Evolutionary conservation across 1,140 invertebrate genomes (phyloP), one percentile per base, ranked within the genome.

Genomic region (Oedothorax gibbosus): DNA sequence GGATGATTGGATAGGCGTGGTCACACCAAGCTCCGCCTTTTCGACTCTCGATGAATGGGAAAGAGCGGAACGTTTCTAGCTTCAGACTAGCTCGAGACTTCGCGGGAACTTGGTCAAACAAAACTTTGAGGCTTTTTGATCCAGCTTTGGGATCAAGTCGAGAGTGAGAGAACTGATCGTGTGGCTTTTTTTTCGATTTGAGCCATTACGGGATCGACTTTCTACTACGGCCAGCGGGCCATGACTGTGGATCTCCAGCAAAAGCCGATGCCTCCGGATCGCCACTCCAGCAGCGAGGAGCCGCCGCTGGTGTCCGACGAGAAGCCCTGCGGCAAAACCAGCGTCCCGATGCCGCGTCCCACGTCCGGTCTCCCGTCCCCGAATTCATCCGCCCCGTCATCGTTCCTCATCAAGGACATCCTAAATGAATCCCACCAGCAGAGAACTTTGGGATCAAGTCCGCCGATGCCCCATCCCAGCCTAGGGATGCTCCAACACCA

Each of bases 231-330:
- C 83, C 83, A 78, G 54, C 83, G 54, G 83, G 83, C 83, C 83
- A 85, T 85, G 83, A 85, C 83, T 54, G 83, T 85, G 57, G 83
- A 85, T 56, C 56, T 85, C 21, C 73, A 53, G 53, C 83, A 85
- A 56, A 85, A 85, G 50, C 75, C 49, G 62, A 85, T 85, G 83
- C 83, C 83, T 50, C 73, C 83, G 54, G 83, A 85, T 18, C 83
- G 83, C 15, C 83, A 78, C 53, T 15, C 75, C 54, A 69, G 62
- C 65, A 72, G 53, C 65, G 83, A 85, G 54, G 83, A 85, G n/a
- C 21, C 65, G 53, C 50, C 81, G 11, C 50, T 71, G 11, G 12
- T 50, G 49, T 14, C 80, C 53, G 81, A 76, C 15, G 79, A 82
- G 10, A 75, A 75, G 49, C 15, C 56, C 51, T 53, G n/a, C n/a